A percentile compares a stretch with the other conserved stretches of the same genome.
phyloP scores from a whole-genome alignment of 2,888 invertebrate genomes.

The Lutraria lutraria region DNA sequence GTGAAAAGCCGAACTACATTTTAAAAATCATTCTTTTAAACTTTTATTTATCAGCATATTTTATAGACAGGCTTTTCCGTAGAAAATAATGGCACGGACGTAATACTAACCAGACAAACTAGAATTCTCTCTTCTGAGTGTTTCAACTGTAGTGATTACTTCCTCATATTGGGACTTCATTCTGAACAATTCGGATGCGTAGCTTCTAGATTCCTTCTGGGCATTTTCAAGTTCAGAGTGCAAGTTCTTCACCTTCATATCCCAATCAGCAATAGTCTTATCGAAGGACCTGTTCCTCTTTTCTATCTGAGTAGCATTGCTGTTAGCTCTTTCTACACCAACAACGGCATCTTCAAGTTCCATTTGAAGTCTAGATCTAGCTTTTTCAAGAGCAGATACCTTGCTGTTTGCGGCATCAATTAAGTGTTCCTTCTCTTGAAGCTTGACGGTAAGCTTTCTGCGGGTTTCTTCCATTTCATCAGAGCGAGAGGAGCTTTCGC shows the following conservation, averaged over 20 bases:
- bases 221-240: conserved; percentile 97
- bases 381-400: conserved; percentile 97
- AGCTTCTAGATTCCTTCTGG: conserved; percentile 99
- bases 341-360: conserved; percentile 99
- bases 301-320: conserved; percentile 94
- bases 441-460: conserved; percentile 93
- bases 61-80: too few relatives aligned
- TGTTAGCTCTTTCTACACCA: conserved; percentile 93
- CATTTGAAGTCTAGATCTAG: conserved; percentile 97
- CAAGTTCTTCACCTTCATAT: conserved; percentile 97
- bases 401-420: conserved; percentile 99
- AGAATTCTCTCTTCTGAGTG: conserved; percentile 99
- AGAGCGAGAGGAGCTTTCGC: conserved; percentile 90
- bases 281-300: conserved; percentile 99
- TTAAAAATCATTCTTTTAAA: too few relatives aligned
- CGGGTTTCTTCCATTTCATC: conserved; percentile 88
- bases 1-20: too few relatives aligned
- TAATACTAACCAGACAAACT: conserved; percentile 91
- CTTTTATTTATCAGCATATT: too few relatives aligned
- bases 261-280: conserved; percentile 99
- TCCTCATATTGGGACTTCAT: conserved; percentile 98
- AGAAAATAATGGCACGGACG: too few relatives aligned
- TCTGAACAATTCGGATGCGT: conserved; percentile 99
- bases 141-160: conserved; percentile 98
- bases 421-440: conserved; percentile 98